Percentiles rank a stretch among this genome's conserved stretches.
These are phyloP conservation scores for Ellobius talpinus DNA, from an alignment of 2,113 vertebrate genomes.

Conservation along the genomic window DNA sequence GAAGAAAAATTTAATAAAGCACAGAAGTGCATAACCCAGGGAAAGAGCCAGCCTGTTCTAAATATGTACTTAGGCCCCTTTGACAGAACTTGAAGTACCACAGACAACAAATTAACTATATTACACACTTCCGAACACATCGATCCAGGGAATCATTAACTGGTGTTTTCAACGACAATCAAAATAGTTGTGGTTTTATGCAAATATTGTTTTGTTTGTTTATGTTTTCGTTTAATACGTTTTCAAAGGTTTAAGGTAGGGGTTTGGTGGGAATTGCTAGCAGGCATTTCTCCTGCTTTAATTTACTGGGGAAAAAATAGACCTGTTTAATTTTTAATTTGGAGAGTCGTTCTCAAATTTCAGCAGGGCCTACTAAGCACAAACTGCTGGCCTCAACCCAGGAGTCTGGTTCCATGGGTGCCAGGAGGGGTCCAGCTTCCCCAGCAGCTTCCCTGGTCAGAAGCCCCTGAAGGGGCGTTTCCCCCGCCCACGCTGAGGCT, in stretches of 20 bases:
- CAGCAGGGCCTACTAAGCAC: not conserved
- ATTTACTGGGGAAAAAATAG: not conserved
- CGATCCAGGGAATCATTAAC: not conserved
- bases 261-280: not conserved
- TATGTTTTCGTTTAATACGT: not conserved
- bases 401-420: not conserved
- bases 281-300: slow-evolving; percentile 47
- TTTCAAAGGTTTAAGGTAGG: slow-evolving; percentile 1
- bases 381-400: not conserved
- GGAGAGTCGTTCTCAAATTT: not conserved
- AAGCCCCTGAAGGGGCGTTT: not conserved
- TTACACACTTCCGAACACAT: not conserved
- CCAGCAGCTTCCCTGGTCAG: not conserved
- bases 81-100: not conserved
- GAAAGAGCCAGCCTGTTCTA: not conserved
- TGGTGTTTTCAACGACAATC: not conserved
- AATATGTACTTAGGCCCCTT: not conserved
- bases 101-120: slow-evolving; percentile 13
- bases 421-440: not conserved
- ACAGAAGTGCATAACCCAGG: not conserved
- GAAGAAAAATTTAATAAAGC: not conserved
- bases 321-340: not conserved
- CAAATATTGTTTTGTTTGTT: not conserved
- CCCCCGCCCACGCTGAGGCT: not conserved
- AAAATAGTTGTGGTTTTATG: not conserved